Base-by-base conservation (phyloP, 2,888 invertebrate species). In the Drosophila greeni region DNA sequence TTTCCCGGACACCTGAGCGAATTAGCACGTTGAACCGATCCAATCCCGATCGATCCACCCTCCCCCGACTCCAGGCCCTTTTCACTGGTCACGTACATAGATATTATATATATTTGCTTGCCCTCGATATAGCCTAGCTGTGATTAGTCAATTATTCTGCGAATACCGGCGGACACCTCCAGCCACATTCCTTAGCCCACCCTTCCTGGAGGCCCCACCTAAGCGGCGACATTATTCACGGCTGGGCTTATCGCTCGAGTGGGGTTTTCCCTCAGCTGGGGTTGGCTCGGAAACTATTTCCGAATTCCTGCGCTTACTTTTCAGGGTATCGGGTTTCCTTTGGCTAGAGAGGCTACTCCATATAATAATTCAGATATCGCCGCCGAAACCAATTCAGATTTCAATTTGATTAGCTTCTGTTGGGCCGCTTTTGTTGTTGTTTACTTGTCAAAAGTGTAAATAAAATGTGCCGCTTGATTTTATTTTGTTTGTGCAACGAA, bases 401-500 rank as follows among this genome's bases (percentile, higher is more conserved):
- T 26, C 42, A 42, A 16, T 26, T 42, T 52, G 36, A 56, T 56
- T 36, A 29, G 53, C 55, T 34, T 36, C 45, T 52, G 20, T 24
- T 40, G 40, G 5, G 14, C 4, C 5, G 43, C 24, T 4, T 11
- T 43, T 34, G 54, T 48, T 54, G 48, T 48, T 66, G 48, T 65
- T 66, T 66, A 33, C 62, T 42, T 49, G 52, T 42, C 40, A 40
- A 23, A 23, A 62, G 64, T 51, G 52, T 52, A 45, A 59, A 58
- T 57, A 42, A 58, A 33, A 59, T 57, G 26, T 48, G 33, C 39
- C 33, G 61, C 48, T 34, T 65, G 39, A 53, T 12, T 47, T 42
- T 2, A 31, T 36, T 24, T 47, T 65, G 56, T 66, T 65, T 65
- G 18, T 14, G 5, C 33, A 48, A 36, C n/a, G 23, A 65, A 65